A percentile compares a stretch with the other conserved stretches of the same genome.
These are phyloP conservation scores for Neria commutata DNA, from an alignment of 2,888 invertebrate species.

Conservation along the genomic window DNA sequence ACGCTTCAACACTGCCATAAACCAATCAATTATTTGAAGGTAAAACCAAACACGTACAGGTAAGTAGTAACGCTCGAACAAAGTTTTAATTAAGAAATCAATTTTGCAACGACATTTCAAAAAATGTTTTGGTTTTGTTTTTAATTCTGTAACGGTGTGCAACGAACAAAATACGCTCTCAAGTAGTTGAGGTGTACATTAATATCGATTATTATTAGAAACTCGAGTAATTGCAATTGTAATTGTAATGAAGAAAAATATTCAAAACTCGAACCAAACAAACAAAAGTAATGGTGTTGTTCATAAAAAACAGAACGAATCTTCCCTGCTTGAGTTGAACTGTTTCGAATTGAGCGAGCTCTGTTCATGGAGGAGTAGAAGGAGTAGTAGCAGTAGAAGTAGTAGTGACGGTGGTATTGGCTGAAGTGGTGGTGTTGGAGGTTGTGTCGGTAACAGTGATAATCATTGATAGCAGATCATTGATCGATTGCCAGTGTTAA, in stretches of 20 bases:
- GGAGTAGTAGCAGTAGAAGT: conserved; percentile 30
- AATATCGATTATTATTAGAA: not conserved
- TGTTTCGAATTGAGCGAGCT: not conserved
- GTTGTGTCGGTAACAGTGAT: not conserved
- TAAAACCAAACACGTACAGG: not conserved
- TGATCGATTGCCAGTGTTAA: too few relatives aligned
- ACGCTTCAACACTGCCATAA: not conserved
- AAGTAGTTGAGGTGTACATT: not conserved
- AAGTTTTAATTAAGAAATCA: conserved; percentile 22
- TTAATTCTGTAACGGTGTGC: not conserved
- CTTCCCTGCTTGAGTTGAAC: not conserved
- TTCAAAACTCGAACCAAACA: conserved; percentile 21
- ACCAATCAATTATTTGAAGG: not conserved
- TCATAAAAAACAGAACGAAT: conserved; percentile 1
- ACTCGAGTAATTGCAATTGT: not conserved
- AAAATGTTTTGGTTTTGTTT: conserved; percentile 7
- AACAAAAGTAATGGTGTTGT: conserved; percentile 25
- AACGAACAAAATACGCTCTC: not conserved
- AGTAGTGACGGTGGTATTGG: conserved; percentile 18
- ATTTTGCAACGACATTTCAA: conserved; percentile 9
- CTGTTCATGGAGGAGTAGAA: conserved; percentile 18
- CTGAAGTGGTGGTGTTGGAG: conserved; percentile 4
- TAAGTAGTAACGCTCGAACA: conserved; percentile 20
- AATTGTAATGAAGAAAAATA: not conserved
- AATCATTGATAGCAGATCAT: not conserved